phyloP scores from a whole-genome alignment of 2,888 invertebrate genomes.

The Drosophila incognita region DNA sequence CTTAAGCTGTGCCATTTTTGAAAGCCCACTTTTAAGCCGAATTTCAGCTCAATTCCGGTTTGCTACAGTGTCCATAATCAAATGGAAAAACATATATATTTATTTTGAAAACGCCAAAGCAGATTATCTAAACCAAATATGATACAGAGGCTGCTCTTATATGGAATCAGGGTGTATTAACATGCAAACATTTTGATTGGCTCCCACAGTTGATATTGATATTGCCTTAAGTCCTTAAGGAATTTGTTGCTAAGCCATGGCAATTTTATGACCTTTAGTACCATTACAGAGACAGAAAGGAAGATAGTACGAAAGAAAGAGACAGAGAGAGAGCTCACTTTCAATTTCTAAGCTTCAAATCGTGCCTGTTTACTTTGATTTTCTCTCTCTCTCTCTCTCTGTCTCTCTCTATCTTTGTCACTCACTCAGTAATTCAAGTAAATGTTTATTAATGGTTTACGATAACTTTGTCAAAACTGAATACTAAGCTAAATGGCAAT shows the following conservation, averaged over 20 bases:
- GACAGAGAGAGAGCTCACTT: not conserved
- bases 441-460: not conserved
- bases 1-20: constrained; percentile 1
- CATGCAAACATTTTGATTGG: not conserved
- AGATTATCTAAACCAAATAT: not conserved
- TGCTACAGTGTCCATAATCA: not conserved
- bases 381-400: not conserved
- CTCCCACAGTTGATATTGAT: not conserved
- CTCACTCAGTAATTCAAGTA: not conserved
- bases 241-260: not conserved
- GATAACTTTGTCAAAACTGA: not conserved
- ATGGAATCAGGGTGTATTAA: not conserved
- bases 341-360: not conserved
- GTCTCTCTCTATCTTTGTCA: too few relatives aligned
- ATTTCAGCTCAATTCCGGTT: not conserved
- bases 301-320: not conserved
- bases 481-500: not conserved
- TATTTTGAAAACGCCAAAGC: not conserved
- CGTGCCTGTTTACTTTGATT: not conserved
- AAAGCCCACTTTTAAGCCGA: constrained; percentile 21
- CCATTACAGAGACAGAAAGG: not conserved
- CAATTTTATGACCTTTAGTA: not conserved
- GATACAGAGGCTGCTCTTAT: not conserved
- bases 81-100: not conserved
- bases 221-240: not conserved